A percentile compares a stretch with the other conserved stretches of the same genome.
These are phyloP conservation scores for Synanthedon formicaeformis DNA, from an alignment of 2,888 invertebrate genomes.

Conservation along the genomic window DNA sequence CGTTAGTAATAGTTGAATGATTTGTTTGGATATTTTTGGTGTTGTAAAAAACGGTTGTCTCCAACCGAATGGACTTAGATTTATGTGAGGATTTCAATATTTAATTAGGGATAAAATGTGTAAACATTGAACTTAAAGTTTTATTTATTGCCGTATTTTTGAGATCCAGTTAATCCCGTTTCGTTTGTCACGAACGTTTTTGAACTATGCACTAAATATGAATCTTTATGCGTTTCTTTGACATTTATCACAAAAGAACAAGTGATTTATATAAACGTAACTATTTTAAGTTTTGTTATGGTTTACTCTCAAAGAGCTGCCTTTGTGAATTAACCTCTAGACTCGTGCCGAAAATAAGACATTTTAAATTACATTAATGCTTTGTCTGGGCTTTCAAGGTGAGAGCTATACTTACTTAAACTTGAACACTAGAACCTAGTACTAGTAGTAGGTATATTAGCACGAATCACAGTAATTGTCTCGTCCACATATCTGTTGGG, in stretches of 20 bases:
- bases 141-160: constrained; percentile 47
- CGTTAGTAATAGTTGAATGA: constrained; percentile 58
- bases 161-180: constrained; percentile 41
- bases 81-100: constrained; percentile 60
- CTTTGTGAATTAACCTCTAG: constrained; percentile 30
- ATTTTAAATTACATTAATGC: too few species aligned
- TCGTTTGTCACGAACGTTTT: constrained; percentile 24
- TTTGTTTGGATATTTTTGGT: constrained; percentile 57
- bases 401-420: too few species aligned
- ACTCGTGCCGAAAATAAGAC: constrained; percentile 15
- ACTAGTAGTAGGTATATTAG: too few species aligned
- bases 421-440: too few species aligned
- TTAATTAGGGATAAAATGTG: constrained; percentile 50
- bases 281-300: constrained; percentile 5
- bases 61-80: constrained; percentile 33
- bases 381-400: too few species aligned
- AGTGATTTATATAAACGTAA: constrained; percentile 46
- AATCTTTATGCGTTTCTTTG: constrained; percentile 57
- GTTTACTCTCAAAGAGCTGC: constrained; percentile 20
- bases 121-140: constrained; percentile 58
- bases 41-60: constrained; percentile 19
- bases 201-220: constrained; percentile 55
- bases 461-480: too few species aligned
- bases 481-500: too few species aligned
- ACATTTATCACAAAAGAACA: constrained; percentile 65